Percentiles rank a stretch among this genome's conserved stretches.
Conservation (phyloP, 2,113 vertebrate genomes). For the Malaclemys terrapin region DNA sequence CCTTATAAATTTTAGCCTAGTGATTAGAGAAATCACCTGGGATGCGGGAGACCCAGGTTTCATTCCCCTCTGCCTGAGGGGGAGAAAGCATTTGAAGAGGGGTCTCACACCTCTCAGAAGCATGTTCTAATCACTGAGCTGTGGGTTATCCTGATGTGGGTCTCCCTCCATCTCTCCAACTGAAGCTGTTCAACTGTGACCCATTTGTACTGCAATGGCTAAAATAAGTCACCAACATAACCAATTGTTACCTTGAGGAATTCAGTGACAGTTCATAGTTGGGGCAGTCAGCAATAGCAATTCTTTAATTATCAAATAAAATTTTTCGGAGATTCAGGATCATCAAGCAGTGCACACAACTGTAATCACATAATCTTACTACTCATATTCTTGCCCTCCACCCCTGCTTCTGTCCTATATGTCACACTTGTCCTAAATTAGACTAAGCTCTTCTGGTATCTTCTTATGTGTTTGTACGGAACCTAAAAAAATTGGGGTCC, state of each 20-base stretch:
- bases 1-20: background rate
- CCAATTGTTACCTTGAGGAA: background rate
- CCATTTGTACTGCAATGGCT: background rate
- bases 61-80: background rate
- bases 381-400: background rate
- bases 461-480: background rate
- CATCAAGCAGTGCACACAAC: background rate
- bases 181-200: background rate
- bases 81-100: background rate
- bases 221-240: background rate
- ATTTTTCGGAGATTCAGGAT: background rate
- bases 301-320: background rate
- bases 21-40: background rate
- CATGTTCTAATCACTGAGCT: background rate
- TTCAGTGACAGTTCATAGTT: background rate
- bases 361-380: background rate
- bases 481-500: background rate
- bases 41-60: background rate
- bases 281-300: rapidly evolving
- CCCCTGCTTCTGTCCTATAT: background rate
- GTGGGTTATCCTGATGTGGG: background rate
- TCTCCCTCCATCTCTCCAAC: background rate
- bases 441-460: background rate
- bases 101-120: background rate
- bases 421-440: conserved; percentile 20